A percentile compares a stretch with the other conserved stretches of the same genome.
phyloP scores from a whole-genome alignment of 2,888 invertebrate genomes.

The Adela reaumurella region DNA sequence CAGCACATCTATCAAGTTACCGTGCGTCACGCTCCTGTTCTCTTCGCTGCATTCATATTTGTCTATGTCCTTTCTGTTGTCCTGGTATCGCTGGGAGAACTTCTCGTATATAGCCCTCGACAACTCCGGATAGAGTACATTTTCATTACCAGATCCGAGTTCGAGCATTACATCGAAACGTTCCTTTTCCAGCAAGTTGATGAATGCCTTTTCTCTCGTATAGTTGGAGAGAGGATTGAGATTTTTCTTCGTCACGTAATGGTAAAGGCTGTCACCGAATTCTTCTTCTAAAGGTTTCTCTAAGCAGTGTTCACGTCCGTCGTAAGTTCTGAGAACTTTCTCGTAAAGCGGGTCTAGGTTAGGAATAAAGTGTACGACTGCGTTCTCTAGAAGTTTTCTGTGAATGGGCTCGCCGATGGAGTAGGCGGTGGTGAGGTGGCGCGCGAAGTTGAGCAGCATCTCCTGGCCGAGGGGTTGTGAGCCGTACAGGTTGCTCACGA shows the following conservation, averaged over 20 bases:
- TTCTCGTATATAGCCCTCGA: conserved; percentile 40
- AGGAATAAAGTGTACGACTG: conserved; percentile 79
- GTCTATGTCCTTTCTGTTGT: conserved; percentile 30
- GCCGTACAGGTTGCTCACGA: conserved; percentile 80
- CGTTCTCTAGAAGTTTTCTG: conserved; percentile 60
- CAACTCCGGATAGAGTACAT: conserved; percentile 50
- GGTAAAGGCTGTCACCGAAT: conserved; percentile 64
- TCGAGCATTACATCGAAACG: conserved; percentile 70
- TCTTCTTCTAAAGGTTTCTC: conserved; percentile 45
- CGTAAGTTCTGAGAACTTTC: conserved; percentile 27
- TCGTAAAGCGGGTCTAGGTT: conserved; percentile 33
- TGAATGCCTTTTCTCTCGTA: conserved; percentile 58
- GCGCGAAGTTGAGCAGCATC: conserved; percentile 73
- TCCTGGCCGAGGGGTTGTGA: conserved; percentile 84
- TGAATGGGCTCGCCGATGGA: conserved; percentile 64
- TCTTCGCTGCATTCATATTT: conserved; percentile 25
- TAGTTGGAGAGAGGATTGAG: conserved; percentile 37
- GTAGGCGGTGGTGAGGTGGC: conserved; percentile 75
- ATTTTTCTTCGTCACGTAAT: conserved; percentile 34
- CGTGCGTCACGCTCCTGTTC: conserved; percentile 25
- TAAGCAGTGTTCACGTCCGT: conserved; percentile 31
- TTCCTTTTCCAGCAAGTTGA: conserved; percentile 61
- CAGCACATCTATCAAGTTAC: conserved; percentile 55
- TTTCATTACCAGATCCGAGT: conserved; percentile 69
- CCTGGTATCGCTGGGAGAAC: conserved; percentile 42